Base-by-base conservation (phyloP, 1,140 invertebrate species). In the Drosophila murphyi region DNA sequence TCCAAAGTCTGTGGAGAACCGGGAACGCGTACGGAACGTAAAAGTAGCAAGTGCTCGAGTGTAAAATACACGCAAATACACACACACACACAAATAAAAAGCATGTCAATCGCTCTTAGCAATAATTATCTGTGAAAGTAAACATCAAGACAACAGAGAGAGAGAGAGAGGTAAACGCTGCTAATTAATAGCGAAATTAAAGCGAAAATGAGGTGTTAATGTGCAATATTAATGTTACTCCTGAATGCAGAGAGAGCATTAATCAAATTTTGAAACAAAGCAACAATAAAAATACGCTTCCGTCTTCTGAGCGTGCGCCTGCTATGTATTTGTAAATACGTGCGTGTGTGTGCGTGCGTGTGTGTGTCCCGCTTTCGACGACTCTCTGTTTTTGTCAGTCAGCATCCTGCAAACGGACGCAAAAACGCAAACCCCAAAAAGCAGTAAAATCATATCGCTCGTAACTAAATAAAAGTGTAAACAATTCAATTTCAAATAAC, bases 81-180 rank as follows among this genome's bases (percentile, higher is more conserved):
- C 6, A 60, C 20, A 47, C 5, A 10, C 31, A 39, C 39, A 45
- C 37, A 37, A 39, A 57, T 57, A 39, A 32, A 65, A 68, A 39
- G 20, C 7, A 7, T 28, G 29, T 41, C 57, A 47, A 28, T 57
- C 20, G 55, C 3, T 7, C 10, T 54, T 31, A 47, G n/a, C 31
- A 39, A 55, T 28, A 39, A 55, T 28, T 50, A 12, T 20, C 41
- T 67, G 56, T 32, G n/a, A 74, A 74, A 74, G 72, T 75, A 70
- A 75, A 71, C 67, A 75, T 64, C 54, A 71, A 64, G 51, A 63
- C 57, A 70, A 61, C 28, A 31, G 4, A 7, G 4, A 35, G n/a
- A n/a, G 3, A 29, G 47, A 65, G 41, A 43, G 29, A 12, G 20
- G 43, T n/a, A 35, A 6, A 48, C 45, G 34, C 64, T 51, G 28